Evolutionary conservation across 2,888 invertebrate species (phyloP), one percentile per base, ranked within the genome.

Genomic region (Criorhina ranunculi): DNA sequence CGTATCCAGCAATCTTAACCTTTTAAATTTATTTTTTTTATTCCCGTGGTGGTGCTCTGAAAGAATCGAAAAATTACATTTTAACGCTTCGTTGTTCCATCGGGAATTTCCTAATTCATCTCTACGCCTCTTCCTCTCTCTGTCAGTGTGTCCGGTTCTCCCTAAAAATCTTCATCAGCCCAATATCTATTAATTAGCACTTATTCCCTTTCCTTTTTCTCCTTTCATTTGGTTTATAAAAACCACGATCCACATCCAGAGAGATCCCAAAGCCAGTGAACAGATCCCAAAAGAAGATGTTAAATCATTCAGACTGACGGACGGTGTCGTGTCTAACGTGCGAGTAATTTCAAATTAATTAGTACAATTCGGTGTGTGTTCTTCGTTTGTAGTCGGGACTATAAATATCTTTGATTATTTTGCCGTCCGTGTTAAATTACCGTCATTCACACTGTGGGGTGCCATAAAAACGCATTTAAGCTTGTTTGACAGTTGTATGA

Each of bases 261-360:
- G 24, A 24, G 24, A 24, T 24, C 24, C 33, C 37, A 7, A 60
- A 44, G 12, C n/a, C 29, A 31, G 37, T 15, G 19, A 57, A 42
- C n/a, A n/a, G n/a, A n/a, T n/a, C 44, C 40, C n/a, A 40, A 73
- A 80, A 73, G 62, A 62, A 62, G 79, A 79, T 70, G 83, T 75
- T 82, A 66, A 64, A 78, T 82, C 82, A 82, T 77, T 66, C 83
- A 51, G 73, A 64, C 67, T 83, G 83, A 79, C 79, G 83, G 83
- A 79, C 79, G 83, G 79, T 85, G 79, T 85, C 83, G 83, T 85
- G 83, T 85, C 83, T 85, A 85, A 85, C 75, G 69, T 85, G 79
- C 62, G 83, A 85, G 79, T 85, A 85, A 85, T 85, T 85, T 85
- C 79, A 85, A 85, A 85, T 79, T 85, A 85, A 85, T 85, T 85